Evolutionary conservation across 2,888 invertebrate genomes (phyloP), one percentile per base, ranked within the genome.

Genomic region (Caenorhabditis angaria): DNA sequence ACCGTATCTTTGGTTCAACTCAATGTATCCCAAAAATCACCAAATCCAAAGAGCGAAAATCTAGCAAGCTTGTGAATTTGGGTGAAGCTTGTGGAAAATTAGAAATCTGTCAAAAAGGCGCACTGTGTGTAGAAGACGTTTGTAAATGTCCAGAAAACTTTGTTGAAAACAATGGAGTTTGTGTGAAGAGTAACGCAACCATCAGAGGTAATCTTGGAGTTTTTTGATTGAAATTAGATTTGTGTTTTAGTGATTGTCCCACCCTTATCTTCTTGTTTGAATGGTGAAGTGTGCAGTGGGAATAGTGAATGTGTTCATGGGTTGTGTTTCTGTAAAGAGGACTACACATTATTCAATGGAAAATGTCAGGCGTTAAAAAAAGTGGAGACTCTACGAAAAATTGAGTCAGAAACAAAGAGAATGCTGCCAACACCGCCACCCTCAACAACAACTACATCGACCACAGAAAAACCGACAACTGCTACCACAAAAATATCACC

Each of bases 201-300:
- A 65, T 68, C 4, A 62, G 63, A 70, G 66, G 76, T 76, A 0
- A 35, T 0, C 54, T 41, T 63, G 56, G 60, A n/a, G 63, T 54
- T 4, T 12, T 12, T 41, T 41, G 41, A 6, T 14, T 3, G 3
- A 18, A 12, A 18, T 41, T 41, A 14, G 10, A 12, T 41, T 10
- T 14, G 54, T 14, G 14, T 41, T 70, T 72, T 35, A 62, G 65
- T 66, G 70, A 50, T 70, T 70, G 83, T 83, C 10, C 78, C 81
- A 18, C 82, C 83, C 2, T 68, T 82, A 10, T 78, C 82, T 4
- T 77, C 81, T 14, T 83, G 83, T 53, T 63, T 69, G 28, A 61
- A 71, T 56, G 83, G 82, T 3, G 82, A 82, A 60, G 72, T 82
- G n/a, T 85, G 85, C 64, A 69, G 73, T 47, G 82, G 83, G 22